phyloP scores from a whole-genome alignment of 2,888 invertebrate species.

The Calameuta filiformis region DNA sequence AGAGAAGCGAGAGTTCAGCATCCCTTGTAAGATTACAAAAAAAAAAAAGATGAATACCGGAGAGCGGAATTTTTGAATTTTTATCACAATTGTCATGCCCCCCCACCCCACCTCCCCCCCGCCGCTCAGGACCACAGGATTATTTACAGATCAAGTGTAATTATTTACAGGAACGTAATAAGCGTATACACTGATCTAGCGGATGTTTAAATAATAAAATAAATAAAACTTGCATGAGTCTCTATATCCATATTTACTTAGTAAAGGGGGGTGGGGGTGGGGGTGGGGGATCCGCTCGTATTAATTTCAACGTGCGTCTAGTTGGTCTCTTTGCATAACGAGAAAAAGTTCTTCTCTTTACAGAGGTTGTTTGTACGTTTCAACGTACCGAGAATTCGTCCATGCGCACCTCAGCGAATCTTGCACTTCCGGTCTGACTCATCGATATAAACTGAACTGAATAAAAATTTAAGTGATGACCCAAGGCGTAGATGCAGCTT shows the following conservation, averaged over 20 bases:
- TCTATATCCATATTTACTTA: background rate
- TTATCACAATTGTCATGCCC: no score
- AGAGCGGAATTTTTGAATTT: no score
- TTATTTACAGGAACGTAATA: background rate
- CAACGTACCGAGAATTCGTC: background rate
- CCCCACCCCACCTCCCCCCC: no score
- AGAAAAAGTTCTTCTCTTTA: background rate
- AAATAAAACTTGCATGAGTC: background rate
- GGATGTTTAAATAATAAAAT: background rate
- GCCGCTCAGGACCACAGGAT: background rate
- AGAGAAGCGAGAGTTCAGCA: no score
- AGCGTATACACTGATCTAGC: background rate
- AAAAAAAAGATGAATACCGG: no score
- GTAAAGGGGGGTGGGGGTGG: background rate
- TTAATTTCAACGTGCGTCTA: background rate
- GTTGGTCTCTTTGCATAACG: background rate
- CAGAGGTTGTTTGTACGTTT: background rate
- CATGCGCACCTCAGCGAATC: background rate
- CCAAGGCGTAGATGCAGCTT: background rate
- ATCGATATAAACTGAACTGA: background rate
- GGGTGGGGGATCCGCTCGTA: background rate
- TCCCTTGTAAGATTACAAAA: no score
- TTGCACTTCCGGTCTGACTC: background rate
- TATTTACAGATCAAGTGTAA: background rate
- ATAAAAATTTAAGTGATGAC: background rate